Evolutionary conservation across 2,888 invertebrate genomes (phyloP).

Genomic region (Ophion ventricosus): DNA sequence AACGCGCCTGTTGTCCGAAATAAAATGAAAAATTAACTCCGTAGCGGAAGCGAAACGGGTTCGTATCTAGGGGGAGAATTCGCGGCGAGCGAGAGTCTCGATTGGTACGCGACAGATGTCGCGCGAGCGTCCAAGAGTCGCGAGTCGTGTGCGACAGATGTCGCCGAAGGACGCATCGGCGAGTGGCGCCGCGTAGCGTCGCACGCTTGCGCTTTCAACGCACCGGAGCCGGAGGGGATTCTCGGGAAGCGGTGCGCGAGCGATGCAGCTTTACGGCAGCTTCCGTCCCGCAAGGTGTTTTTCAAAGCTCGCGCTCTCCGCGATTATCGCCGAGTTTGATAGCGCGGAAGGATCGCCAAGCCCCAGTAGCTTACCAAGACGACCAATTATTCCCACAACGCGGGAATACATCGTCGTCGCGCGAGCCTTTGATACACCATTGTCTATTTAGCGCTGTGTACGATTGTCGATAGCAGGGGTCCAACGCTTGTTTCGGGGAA

Average conservation of each 20-base stretch:
- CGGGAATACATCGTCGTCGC: not conserved
- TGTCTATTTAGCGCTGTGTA: not conserved
- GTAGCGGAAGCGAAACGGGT: too few relatives aligned
- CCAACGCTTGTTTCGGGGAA: slow-evolving; percentile 73
- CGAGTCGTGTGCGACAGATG: not conserved
- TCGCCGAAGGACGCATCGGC: not conserved
- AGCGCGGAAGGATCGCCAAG: not conserved
- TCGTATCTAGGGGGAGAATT: not conserved
- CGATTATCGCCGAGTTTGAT: not conserved
- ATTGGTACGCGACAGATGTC: not conserved
- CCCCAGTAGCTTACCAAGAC: not conserved
- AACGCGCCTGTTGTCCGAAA: too few relatives aligned
- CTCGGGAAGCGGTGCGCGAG: not conserved
- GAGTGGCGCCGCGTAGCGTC: not conserved
- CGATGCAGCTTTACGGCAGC: slow-evolving; percentile 61
- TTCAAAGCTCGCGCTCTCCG: slow-evolving; percentile 63
- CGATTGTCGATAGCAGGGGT: not conserved
- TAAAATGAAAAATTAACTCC: too few relatives aligned
- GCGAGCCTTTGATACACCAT: too few relatives aligned
- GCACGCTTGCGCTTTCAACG: not conserved
- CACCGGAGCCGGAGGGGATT: not conserved
- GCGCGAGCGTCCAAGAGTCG: not conserved
- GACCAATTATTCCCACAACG: not conserved
- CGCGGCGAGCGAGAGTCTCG: not conserved
- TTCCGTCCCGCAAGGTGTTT: slow-evolving; percentile 71